Evolutionary conservation across 2,888 invertebrate genomes (phyloP).

Genomic region (Thalpophila matura): DNA sequence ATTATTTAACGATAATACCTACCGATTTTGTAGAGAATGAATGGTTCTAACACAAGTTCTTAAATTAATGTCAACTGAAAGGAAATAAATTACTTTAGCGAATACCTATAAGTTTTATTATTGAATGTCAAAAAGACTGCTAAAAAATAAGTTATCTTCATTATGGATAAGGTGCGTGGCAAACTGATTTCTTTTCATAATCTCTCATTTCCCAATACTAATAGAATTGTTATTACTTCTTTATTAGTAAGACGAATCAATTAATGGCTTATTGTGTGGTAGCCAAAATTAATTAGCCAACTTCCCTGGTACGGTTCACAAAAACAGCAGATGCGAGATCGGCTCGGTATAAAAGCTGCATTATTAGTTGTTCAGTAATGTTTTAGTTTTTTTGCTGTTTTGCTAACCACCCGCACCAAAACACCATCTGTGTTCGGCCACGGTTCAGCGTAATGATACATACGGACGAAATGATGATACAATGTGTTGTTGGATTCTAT

Average conservation of each 20-base stretch:
- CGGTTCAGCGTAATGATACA: constrained; percentile 74
- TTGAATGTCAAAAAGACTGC: neutral
- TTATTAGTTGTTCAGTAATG: constrained; percentile 85
- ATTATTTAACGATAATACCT: too few relatives aligned
- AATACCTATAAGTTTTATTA: neutral
- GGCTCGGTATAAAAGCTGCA: constrained; percentile 79
- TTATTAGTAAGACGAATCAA: constrained; percentile 85
- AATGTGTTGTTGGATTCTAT: constrained; percentile 27
- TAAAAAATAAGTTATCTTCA: neutral
- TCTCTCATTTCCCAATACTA: constrained; percentile 66
- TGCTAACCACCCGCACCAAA: constrained; percentile 81
- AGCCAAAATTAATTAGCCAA: constrained; percentile 85
- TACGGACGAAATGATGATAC: constrained; percentile 58
- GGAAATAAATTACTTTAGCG: neutral
- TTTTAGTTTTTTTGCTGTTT: constrained; percentile 80
- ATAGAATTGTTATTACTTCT: constrained; percentile 74
- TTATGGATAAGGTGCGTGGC: neutral
- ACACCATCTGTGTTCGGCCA: constrained; percentile 85
- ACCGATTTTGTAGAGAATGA: constrained; percentile 8
- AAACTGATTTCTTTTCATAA: constrained; percentile 47
- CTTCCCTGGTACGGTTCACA: constrained; percentile 81
- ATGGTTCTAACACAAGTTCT: constrained; percentile 3
- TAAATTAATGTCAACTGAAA: constrained; percentile 18
- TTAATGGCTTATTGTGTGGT: constrained; percentile 80
- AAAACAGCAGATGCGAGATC: constrained; percentile 86